Percentiles rank a stretch among this genome's conserved stretches.
Evolutionary conservation across 1,140 invertebrate genomes (phyloP).

Genomic region (Drosophila lowei): DNA sequence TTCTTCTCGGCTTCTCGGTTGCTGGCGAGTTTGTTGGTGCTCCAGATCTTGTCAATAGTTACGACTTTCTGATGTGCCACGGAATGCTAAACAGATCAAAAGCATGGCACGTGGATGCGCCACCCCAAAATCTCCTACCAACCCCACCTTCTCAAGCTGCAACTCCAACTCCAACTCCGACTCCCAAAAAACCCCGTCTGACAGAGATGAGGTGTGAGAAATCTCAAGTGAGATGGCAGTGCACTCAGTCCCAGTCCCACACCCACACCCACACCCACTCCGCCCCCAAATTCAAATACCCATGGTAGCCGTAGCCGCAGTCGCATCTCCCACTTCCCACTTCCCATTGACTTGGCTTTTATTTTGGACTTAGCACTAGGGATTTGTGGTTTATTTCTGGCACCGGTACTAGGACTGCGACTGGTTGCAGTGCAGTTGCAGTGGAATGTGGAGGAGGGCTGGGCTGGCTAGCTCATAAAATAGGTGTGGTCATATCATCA

Average conservation of each 20-base stretch:
- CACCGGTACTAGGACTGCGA: not conserved
- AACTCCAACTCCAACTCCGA: not conserved
- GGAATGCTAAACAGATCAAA: slow-evolving; percentile 79
- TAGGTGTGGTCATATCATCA: slow-evolving; percentile 78
- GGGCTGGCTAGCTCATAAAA: slow-evolving; percentile 58
- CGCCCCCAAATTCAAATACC: slow-evolving; percentile 10
- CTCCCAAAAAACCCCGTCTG: slow-evolving; percentile 28
- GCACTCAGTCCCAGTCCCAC: slow-evolving; percentile 45
- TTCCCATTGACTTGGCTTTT: slow-evolving; percentile 52
- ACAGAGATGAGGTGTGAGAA: slow-evolving; percentile 67
- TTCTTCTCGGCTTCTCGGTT: slow-evolving; percentile 10
- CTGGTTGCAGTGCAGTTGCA: too few relatives aligned
- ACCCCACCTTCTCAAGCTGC: not conserved
- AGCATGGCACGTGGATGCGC: slow-evolving; percentile 60
- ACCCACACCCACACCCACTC: slow-evolving; percentile 2
- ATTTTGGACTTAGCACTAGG: slow-evolving; percentile 70
- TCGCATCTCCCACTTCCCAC: slow-evolving; percentile 49
- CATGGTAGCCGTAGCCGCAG: slow-evolving; percentile 16
- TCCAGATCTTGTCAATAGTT: slow-evolving; percentile 71
- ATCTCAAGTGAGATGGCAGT: slow-evolving; percentile 71
- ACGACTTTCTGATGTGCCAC: slow-evolving; percentile 76
- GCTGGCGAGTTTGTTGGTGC: slow-evolving; percentile 19
- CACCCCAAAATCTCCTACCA: slow-evolving; percentile 1
- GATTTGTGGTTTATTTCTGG: slow-evolving; percentile 76
- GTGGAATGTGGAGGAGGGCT: too few relatives aligned